Conservation (phyloP, 2,113 vertebrate genomes). For the Varanus salvator region DNA sequence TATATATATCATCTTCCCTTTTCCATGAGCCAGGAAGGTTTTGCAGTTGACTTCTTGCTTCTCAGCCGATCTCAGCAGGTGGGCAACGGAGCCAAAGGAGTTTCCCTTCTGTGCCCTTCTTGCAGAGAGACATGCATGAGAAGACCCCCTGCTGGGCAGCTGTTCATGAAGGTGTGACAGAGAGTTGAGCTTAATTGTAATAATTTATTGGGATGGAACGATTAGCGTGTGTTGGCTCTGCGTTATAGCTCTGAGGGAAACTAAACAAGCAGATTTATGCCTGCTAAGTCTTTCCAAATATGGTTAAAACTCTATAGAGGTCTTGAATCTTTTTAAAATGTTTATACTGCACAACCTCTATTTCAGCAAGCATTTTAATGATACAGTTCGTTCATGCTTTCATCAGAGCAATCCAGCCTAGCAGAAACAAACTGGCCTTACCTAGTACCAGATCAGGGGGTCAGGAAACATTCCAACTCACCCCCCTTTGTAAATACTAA, state of each 20-base stretch:
- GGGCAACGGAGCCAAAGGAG: constrained; percentile 21
- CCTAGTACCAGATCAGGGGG: constrained; percentile 37
- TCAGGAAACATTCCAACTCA: constrained; percentile 41
- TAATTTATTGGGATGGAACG: constrained; percentile 49
- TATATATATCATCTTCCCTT: not conserved
- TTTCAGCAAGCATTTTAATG: not conserved
- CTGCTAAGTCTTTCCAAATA: not conserved
- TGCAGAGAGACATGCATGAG: rapidly evolving
- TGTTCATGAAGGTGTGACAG: constrained; percentile 42
- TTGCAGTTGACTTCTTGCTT: constrained; percentile 33
- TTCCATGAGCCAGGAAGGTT: constrained; percentile 37
- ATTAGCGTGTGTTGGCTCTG: constrained; percentile 46
- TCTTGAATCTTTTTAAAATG: constrained; percentile 18
- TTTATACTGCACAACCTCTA: not conserved
- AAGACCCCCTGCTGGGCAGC: not conserved
- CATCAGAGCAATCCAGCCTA: not conserved
- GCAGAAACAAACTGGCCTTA: constrained; percentile 42
- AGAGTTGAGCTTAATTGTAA: constrained; percentile 57
- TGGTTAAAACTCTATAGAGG: constrained; percentile 4
- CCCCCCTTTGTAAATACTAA: constrained; percentile 61
- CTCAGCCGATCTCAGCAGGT: constrained; percentile 11
- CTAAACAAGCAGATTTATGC: not conserved
- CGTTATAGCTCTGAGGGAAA: constrained; percentile 15
- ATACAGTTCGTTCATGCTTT: constrained; percentile 6
- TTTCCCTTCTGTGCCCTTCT: not conserved